A percentile compares a stretch with the other conserved stretches of the same genome.
Evolutionary conservation across 2,888 invertebrate genomes (phyloP).

Genomic region (Athalia rosae): DNA sequence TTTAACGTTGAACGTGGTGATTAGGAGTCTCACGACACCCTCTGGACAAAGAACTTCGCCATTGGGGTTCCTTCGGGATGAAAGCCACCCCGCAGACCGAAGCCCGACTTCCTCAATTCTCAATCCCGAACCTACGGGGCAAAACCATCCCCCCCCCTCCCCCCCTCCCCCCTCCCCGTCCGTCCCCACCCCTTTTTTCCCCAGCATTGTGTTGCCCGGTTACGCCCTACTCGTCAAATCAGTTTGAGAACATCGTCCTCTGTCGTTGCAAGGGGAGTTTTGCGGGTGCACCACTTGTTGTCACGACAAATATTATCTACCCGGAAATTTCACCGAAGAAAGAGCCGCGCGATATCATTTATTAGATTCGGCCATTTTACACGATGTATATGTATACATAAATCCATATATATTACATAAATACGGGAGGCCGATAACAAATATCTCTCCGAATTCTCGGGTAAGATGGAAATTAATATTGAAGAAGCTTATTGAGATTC

Average conservation of each 20-base stretch:
- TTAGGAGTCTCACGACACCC: slow-evolving; percentile 20
- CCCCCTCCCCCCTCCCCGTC: no score
- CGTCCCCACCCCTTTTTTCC: no score
- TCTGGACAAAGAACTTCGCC: slow-evolving; percentile 8
- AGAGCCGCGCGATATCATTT: neutral
- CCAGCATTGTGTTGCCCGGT: neutral
- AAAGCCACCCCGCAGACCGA: slow-evolving; percentile 14
- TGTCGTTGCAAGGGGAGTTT: neutral
- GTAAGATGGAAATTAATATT: no score
- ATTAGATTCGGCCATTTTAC: neutral
- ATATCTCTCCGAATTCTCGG: no score
- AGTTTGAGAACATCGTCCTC: neutral
- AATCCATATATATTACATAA: neutral
- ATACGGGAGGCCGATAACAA: no score
- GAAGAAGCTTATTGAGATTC: no score
- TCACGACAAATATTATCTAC: no score
- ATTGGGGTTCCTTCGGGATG: neutral
- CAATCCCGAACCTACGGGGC: neutral
- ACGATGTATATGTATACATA: neutral
- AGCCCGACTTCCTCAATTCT: slow-evolving; percentile 20
- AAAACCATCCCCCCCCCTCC: neutral
- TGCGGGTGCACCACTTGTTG: no score
- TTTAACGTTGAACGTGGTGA: slow-evolving; percentile 35
- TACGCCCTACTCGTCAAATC: neutral
- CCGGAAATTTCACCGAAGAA: no score